Evolutionary conservation across 2,888 invertebrate genomes (phyloP).

Genomic region (Polydrusus cervinus): DNA sequence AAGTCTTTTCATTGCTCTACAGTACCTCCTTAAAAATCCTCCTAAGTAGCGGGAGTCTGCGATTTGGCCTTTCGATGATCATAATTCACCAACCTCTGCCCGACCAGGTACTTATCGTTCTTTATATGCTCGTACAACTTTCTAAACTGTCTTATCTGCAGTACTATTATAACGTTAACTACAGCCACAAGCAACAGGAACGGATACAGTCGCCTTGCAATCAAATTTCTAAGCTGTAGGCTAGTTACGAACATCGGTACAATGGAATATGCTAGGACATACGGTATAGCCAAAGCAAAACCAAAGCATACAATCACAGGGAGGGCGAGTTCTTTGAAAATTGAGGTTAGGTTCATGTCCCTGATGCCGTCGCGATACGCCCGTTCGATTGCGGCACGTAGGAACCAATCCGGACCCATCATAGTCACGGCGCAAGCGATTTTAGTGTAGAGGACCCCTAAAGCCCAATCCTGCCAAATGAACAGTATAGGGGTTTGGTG

Average conservation of each 20-base stretch:
- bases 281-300: constrained; percentile 93
- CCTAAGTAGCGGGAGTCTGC: constrained; percentile 59
- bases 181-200: constrained; percentile 84
- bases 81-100: constrained; percentile 97
- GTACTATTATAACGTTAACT: constrained; percentile 80
- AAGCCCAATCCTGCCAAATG: constrained; percentile 97
- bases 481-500: constrained; percentile 93
- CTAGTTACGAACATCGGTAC: constrained; percentile 80
- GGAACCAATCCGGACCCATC: constrained; percentile 98
- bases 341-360: constrained; percentile 92
- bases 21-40: neutral
- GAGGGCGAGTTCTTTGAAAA: constrained; percentile 88
- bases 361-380: constrained; percentile 95
- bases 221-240: constrained; percentile 81
- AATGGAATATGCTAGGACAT: constrained; percentile 87
- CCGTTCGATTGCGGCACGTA: constrained; percentile 92
- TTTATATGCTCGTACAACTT: constrained; percentile 98
- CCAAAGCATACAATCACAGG: constrained; percentile 94
- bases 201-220: constrained; percentile 92
- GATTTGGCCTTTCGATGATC: constrained; percentile 84
- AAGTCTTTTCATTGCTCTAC: neutral
- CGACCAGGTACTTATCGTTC: constrained; percentile 98
- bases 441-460: constrained; percentile 97
- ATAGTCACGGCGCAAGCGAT: constrained; percentile 96
- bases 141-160: constrained; percentile 94